Evolutionary conservation across 1,140 invertebrate genomes (phyloP).

Genomic region (Samia ricini): DNA sequence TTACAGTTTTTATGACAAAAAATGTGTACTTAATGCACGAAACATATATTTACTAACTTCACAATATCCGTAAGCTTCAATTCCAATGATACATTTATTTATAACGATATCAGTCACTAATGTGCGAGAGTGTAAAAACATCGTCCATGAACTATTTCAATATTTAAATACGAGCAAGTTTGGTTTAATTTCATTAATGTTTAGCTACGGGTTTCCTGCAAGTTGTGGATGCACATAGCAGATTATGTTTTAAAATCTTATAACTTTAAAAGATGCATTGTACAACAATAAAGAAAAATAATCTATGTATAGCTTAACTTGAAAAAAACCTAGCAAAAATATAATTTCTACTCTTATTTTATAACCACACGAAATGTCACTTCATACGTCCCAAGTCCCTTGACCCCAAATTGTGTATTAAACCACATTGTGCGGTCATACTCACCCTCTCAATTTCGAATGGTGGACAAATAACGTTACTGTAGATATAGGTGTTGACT

Average conservation of each 20-base stretch:
- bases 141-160: slow-evolving; percentile 56
- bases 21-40: not conserved
- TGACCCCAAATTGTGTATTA: slow-evolving; percentile 39
- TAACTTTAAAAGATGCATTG: too few relatives aligned
- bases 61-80: not conserved
- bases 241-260: too few relatives aligned
- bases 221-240: too few relatives aligned
- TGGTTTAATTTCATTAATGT: too few relatives aligned
- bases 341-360: not conserved
- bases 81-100: slow-evolving; percentile 36
- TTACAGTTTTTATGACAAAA: not conserved
- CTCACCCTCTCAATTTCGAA: slow-evolving; percentile 48
- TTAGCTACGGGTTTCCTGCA: too few relatives aligned
- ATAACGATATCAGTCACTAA: slow-evolving; percentile 37
- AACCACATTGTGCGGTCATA: slow-evolving; percentile 52
- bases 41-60: not conserved
- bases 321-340: not conserved
- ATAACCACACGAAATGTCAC: not conserved
- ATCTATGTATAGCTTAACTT: slow-evolving; percentile 31
- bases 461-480: slow-evolving; percentile 51
- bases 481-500: slow-evolving; percentile 57
- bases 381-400: not conserved
- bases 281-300: too few relatives aligned
- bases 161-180: slow-evolving; percentile 52
- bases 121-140: slow-evolving; percentile 41